Conservation (phyloP, 2,113 vertebrate genomes). For the Nannobrachium achirus region DNA sequence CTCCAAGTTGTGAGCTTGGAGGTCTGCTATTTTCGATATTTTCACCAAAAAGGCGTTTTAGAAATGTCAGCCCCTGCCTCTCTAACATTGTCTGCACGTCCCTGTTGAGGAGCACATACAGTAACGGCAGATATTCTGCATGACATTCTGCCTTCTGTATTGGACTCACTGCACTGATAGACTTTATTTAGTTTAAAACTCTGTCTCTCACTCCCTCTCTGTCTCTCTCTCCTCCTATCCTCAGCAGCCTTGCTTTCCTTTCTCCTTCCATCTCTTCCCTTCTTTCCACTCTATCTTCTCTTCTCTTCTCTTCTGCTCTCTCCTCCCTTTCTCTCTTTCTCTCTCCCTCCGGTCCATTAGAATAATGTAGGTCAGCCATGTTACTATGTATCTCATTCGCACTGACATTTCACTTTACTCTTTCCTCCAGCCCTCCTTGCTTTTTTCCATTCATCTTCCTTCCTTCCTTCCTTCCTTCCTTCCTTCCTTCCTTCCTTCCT, state of each 20-base stretch:
- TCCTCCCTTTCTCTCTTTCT: not conserved
- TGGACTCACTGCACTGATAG: too few relatives aligned
- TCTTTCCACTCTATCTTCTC: not conserved
- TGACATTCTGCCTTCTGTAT: too few relatives aligned
- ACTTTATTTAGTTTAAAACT: too few relatives aligned
- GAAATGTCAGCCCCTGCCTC: too few relatives aligned
- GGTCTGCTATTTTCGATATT: too few relatives aligned
- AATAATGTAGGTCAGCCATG: slow-evolving; percentile 40
- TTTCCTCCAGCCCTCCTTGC: not conserved
- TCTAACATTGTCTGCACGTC: too few relatives aligned
- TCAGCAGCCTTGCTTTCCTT: not conserved
- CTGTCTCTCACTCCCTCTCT: not conserved
- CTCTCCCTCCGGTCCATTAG: slow-evolving; percentile 22
- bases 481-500: not conserved
- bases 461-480: not conserved
- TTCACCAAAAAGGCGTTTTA: too few relatives aligned
- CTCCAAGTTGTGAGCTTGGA: too few relatives aligned
- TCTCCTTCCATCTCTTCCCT: not conserved
- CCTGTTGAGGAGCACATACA: too few relatives aligned
- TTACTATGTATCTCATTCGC: slow-evolving; percentile 16
- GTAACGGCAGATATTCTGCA: too few relatives aligned
- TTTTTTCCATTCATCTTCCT: not conserved
- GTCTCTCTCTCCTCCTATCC: not conserved
- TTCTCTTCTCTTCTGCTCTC: too few relatives aligned
- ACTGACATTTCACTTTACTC: slow-evolving; percentile 16